A percentile compares a stretch with the other conserved stretches of the same genome.
phyloP scores from a whole-genome alignment of 2,113 vertebrate genomes.

The Microcebus griseorufus region DNA sequence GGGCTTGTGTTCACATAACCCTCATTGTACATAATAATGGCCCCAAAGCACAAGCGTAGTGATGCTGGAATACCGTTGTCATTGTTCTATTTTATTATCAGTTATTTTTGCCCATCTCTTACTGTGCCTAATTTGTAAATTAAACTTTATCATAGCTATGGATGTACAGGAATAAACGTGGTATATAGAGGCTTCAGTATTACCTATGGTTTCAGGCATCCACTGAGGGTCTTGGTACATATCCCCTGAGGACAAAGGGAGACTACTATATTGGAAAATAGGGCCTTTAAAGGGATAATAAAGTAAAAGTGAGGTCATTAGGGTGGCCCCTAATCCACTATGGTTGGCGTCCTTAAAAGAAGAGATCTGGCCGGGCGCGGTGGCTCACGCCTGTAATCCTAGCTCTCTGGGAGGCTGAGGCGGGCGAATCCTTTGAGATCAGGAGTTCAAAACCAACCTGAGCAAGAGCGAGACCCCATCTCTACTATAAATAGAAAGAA shows the following conservation, averaged over 20 bases:
- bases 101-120: background rate
- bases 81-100: background rate
- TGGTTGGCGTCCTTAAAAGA: background rate
- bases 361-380: background rate
- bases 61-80: background rate
- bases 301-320: background rate
- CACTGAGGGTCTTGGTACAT: background rate
- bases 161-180: background rate
- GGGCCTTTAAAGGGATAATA: background rate
- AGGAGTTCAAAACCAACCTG: too few species aligned
- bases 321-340: background rate
- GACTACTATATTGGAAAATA: background rate
- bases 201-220: background rate
- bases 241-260: background rate
- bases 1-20: background rate
- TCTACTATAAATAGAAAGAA: too few species aligned
- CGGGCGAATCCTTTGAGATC: too few species aligned
- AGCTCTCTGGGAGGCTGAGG: too few species aligned
- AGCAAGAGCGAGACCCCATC: too few species aligned
- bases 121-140: background rate
- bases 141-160: background rate
- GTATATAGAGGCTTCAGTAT: background rate
- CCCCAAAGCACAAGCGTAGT: background rate
- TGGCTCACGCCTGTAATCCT: too few species aligned
- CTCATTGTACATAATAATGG: background rate